A percentile compares a stretch with the other conserved stretches of the same genome.
phyloP scores from a whole-genome alignment of 2,888 invertebrate species.

The Chaitophorus viminalis region DNA sequence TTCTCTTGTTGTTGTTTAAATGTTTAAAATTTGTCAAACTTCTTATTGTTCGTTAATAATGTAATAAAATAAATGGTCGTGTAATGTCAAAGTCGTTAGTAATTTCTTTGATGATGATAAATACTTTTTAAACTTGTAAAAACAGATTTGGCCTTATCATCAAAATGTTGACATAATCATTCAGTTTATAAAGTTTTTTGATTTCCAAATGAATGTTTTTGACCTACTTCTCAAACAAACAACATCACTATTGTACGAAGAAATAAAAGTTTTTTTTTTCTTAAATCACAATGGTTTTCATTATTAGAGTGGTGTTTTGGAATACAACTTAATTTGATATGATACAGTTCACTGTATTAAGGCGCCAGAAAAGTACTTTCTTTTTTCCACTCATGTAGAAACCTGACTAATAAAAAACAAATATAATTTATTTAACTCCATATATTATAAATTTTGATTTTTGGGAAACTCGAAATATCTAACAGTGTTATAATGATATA shows the following conservation, averaged over 20 bases:
- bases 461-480: too few species aligned
- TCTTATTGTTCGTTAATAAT: neutral
- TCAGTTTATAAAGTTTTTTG: conserved; percentile 9
- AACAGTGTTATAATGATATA: too few species aligned
- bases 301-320: neutral
- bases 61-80: neutral
- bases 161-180: conserved; percentile 13
- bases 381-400: neutral
- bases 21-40: neutral
- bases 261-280: neutral
- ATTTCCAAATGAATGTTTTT: neutral
- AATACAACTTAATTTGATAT: neutral
- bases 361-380: conserved; percentile 9
- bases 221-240: conserved; percentile 28
- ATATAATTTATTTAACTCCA: neutral
- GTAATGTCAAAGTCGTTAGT: neutral
- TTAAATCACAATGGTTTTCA: conserved; percentile 4
- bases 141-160: conserved; percentile 2
- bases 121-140: neutral
- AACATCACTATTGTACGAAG: neutral
- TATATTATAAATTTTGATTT: neutral
- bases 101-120: conserved; percentile 4
- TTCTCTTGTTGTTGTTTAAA: neutral
- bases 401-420: neutral
- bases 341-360: neutral